These are phyloP conservation scores for Aurelia aurita DNA, from an alignment of 30 jellyfish, hydroid and myxozoan genomes.

Conservation along the genomic window DNA sequence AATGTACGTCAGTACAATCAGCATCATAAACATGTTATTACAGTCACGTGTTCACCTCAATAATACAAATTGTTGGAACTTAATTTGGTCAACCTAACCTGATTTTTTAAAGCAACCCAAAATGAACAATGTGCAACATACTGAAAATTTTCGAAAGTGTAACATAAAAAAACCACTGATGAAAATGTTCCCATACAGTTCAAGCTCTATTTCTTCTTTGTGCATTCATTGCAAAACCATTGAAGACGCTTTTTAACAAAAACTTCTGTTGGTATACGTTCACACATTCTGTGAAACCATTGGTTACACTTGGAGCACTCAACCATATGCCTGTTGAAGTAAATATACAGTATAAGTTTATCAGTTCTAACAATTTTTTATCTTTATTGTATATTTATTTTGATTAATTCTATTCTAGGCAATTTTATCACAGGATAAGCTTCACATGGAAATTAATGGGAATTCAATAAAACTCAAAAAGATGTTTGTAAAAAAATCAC, in stretches of 20 bases:
- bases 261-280: conserved; percentile 18
- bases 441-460: not conserved
- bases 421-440: not conserved
- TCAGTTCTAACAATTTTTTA: not conserved
- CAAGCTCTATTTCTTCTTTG: conserved; percentile 2
- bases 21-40: too few species aligned
- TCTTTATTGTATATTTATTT: not conserved
- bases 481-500: too few species aligned
- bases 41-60: too few species aligned
- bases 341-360: conserved; percentile 15
- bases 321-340: conserved; percentile 41
- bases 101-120: too few species aligned
- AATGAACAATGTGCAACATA: not conserved
- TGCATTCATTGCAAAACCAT: conserved; percentile 26
- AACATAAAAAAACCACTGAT: conserved; percentile 3
- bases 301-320: conserved; percentile 44
- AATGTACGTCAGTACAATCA: too few species aligned
- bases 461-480: too few species aligned
- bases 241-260: conserved; percentile 8
- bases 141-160: not conserved
- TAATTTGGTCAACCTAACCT: too few species aligned
- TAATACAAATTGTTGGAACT: too few species aligned
- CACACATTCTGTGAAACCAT: conserved; percentile 60
- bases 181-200: too few species aligned
- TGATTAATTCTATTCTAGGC: not conserved